These are phyloP conservation scores for Fulmarus glacialis DNA, from an alignment of 2,113 vertebrate species.

Conservation along the genomic window DNA sequence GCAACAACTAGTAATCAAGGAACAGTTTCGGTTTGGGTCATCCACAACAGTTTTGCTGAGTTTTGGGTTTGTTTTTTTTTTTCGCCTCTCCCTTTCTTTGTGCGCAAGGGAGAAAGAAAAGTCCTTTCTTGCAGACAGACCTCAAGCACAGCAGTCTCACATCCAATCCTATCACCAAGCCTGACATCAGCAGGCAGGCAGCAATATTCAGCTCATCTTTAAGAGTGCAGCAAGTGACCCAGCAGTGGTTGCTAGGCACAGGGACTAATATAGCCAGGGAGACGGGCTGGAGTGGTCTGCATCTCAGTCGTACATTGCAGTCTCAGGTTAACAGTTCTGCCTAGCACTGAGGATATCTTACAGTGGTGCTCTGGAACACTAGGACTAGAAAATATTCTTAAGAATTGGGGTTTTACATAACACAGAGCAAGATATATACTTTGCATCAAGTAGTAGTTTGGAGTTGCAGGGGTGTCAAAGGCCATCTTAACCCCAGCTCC, in stretches of 20 bases:
- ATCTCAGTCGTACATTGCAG: not conserved
- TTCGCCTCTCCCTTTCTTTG: not conserved
- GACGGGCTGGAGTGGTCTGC: not conserved
- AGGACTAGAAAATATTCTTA: not conserved
- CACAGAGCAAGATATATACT: not conserved
- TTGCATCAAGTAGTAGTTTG: not conserved
- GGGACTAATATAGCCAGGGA: constrained; percentile 15
- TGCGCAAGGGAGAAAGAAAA: not conserved
- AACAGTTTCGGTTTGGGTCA: not conserved
- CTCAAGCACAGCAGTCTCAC: not conserved
- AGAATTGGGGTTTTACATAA: not conserved
- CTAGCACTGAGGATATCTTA: not conserved
- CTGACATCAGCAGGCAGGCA: constrained; percentile 15
- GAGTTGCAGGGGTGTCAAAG: not conserved
- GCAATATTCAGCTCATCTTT: not conserved
- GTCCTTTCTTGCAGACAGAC: not conserved
- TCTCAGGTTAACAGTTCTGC: not conserved
- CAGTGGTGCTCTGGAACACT: not conserved
- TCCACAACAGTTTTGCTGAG: not conserved
- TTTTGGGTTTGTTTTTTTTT: not conserved
- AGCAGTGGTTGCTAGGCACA: constrained; percentile 39
- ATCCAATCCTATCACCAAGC: not conserved
- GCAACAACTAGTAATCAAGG: not conserved
- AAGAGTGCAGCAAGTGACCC: constrained; percentile 18
- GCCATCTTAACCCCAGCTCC: not conserved